These are phyloP conservation scores for Clytia hemisphaerica DNA, from an alignment of 30 jellyfish, hydroid and myxozoan genomes.

Conservation along the genomic window DNA sequence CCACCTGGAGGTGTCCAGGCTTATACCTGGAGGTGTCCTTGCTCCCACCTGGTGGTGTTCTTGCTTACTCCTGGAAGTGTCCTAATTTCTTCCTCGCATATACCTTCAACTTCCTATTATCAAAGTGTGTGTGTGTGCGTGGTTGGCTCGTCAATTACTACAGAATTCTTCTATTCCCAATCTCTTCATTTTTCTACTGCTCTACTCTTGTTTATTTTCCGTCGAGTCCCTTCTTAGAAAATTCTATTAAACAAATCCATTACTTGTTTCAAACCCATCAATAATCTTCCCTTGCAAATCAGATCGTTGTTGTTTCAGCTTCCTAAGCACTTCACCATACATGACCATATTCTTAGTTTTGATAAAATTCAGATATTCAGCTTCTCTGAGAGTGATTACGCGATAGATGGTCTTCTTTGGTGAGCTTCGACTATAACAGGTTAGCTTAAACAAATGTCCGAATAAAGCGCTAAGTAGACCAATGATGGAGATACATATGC, in stretches of 20 bases:
- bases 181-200: too few relatives aligned
- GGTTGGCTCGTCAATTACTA: too few relatives aligned
- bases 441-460: slow-evolving; percentile 18
- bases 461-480: slow-evolving; percentile 5
- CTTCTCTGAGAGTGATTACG: slow-evolving; percentile 20
- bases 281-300: slow-evolving; percentile 39
- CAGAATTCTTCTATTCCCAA: too few relatives aligned
- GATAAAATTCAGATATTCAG: slow-evolving; percentile 30
- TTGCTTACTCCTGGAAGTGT: too few relatives aligned
- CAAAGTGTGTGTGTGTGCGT: too few relatives aligned
- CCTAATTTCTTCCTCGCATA: too few relatives aligned
- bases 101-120: too few relatives aligned
- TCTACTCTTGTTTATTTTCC: too few relatives aligned
- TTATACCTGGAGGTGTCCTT: too few relatives aligned
- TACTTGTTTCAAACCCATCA: slow-evolving; percentile 46
- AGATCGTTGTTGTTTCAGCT: slow-evolving; percentile 24
- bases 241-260: slow-evolving; percentile 41
- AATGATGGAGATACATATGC: slow-evolving; percentile 17
- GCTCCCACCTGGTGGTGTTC: too few relatives aligned
- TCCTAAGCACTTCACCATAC: slow-evolving; percentile 33
- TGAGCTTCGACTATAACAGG: neutral
- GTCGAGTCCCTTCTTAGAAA: too few relatives aligned
- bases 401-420: slow-evolving; percentile 24
- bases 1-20: too few relatives aligned
- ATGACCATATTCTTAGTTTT: slow-evolving; percentile 29